These are phyloP conservation scores for Carcinoscorpius rotundicauda DNA, from an alignment of 1,140 invertebrate species.

Conservation along the genomic window DNA sequence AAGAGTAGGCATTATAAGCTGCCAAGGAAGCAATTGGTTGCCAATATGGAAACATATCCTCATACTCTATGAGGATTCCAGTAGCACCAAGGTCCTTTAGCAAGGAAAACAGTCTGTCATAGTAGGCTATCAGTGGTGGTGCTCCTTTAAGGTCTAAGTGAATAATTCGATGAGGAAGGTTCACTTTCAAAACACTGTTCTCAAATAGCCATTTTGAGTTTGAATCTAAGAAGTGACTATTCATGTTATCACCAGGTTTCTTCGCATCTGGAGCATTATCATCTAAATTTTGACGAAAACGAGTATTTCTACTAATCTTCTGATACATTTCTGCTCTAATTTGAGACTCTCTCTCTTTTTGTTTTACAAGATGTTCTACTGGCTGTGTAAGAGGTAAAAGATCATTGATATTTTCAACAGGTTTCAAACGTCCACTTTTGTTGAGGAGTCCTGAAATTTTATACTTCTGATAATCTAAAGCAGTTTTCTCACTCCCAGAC, in stretches of 20 bases:
- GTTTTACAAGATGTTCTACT: constrained; percentile 14
- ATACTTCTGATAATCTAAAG: too few relatives aligned
- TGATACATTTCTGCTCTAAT: constrained; percentile 15
- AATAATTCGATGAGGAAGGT: constrained; percentile 39
- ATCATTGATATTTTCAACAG: constrained; percentile 19
- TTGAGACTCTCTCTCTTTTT: constrained; percentile 14
- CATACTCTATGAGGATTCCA: constrained; percentile 40
- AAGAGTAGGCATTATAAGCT: constrained; percentile 40
- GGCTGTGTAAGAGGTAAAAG: constrained; percentile 18
- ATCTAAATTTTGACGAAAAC: constrained; percentile 5
- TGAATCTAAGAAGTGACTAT: not conserved
- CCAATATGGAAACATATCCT: constrained; percentile 42
- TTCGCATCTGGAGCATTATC: constrained; percentile 13
- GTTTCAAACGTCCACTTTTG: not conserved
- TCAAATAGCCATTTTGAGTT: constrained; percentile 10
- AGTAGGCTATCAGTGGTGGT: constrained; percentile 44
- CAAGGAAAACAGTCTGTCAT: constrained; percentile 47
- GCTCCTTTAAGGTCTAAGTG: constrained; percentile 87
- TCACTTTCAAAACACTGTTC: constrained; percentile 11
- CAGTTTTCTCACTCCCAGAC: too few relatives aligned
- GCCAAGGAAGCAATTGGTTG: constrained; percentile 40
- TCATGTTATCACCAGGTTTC: constrained; percentile 7
- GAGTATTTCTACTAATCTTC: constrained; percentile 5
- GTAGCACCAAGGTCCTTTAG: constrained; percentile 51
- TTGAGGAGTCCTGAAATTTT: too few relatives aligned